Evolutionary conservation across 2,113 vertebrate genomes (phyloP).

Genomic region (Bostrychus sinensis): DNA sequence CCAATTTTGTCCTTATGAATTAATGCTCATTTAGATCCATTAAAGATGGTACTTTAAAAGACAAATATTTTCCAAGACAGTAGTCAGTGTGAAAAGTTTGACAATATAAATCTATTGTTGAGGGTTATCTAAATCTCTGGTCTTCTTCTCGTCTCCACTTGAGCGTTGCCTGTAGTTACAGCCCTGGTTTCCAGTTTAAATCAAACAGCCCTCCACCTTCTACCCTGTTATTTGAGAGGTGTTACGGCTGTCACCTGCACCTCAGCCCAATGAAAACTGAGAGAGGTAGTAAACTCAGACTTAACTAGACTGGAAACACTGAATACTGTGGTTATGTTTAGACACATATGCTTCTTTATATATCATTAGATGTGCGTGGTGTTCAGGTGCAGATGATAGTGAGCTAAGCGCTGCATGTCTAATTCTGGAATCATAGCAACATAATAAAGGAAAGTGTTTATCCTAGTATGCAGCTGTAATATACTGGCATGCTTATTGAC

Average conservation of each 20-base stretch:
- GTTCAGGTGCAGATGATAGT: slow-evolving; percentile 4
- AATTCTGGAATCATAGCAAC: too few relatives aligned
- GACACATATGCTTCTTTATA: background rate
- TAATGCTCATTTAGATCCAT: too few relatives aligned
- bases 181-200: slow-evolving; percentile 10
- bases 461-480: too few relatives aligned
- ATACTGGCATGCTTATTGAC: background rate
- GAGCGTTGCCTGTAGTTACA: background rate
- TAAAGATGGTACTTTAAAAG: too few relatives aligned
- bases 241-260: slow-evolving; percentile 43
- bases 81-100: too few relatives aligned
- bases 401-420: too few relatives aligned
- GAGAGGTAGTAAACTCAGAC: slow-evolving; percentile 27
- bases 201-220: slow-evolving; percentile 14
- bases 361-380: background rate
- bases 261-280: slow-evolving; percentile 44
- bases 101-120: too few relatives aligned
- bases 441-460: too few relatives aligned
- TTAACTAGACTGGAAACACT: slow-evolving; percentile 6
- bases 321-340: slow-evolving; percentile 6
- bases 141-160: background rate
- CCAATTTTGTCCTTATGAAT: too few relatives aligned
- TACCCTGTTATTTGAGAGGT: slow-evolving; percentile 50
- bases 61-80: too few relatives aligned
- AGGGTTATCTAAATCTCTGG: too few relatives aligned